Percentiles rank a stretch among this genome's conserved stretches.
Conservation (phyloP, 2,888 invertebrate genomes). For the Diloba caeruleocephala region DNA sequence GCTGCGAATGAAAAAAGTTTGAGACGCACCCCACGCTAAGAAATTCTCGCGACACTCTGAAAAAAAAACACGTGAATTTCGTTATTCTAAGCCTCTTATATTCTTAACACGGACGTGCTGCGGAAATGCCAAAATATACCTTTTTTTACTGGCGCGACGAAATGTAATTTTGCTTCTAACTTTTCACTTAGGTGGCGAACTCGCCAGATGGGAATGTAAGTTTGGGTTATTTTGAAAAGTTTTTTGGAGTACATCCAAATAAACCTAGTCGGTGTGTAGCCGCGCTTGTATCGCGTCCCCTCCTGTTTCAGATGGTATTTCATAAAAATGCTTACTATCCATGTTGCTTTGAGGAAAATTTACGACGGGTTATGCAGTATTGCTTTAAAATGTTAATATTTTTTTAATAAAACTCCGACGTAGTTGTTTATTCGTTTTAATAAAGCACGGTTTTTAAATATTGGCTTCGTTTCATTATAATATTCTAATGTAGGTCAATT, state of each 20-base stretch:
- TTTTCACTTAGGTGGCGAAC: constrained; percentile 80
- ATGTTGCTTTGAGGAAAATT: constrained; percentile 41
- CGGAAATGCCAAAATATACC: constrained; percentile 58
- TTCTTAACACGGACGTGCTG: constrained; percentile 74
- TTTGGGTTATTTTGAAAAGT: constrained; percentile 76
- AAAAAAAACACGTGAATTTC: constrained; percentile 69
- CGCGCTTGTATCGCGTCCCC: constrained; percentile 9
- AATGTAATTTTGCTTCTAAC: constrained; percentile 80
- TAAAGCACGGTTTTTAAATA: constrained; percentile 23
- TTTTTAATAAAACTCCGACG: constrained; percentile 29
- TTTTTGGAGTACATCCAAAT: constrained; percentile 80
- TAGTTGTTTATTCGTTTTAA: constrained; percentile 35
- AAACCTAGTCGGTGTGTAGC: constrained; percentile 60
- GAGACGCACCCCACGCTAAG: constrained; percentile 54
- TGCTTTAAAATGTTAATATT: constrained; percentile 53
- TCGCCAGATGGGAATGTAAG: constrained; percentile 71
- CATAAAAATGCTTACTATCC: constrained; percentile 49
- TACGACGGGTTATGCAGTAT: constrained; percentile 33
- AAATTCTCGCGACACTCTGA: constrained; percentile 62
- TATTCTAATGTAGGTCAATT: background rate
- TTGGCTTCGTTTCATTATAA: constrained; percentile 6
- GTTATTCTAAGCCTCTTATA: constrained; percentile 82
- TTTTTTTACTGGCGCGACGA: constrained; percentile 63
- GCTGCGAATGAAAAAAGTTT: constrained; percentile 76
- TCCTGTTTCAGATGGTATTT: constrained; percentile 41